Percentiles rank a stretch among this genome's conserved stretches.
These are phyloP conservation scores for Drosophila micromelanica DNA, from an alignment of 1,140 invertebrate species.

Conservation along the genomic window DNA sequence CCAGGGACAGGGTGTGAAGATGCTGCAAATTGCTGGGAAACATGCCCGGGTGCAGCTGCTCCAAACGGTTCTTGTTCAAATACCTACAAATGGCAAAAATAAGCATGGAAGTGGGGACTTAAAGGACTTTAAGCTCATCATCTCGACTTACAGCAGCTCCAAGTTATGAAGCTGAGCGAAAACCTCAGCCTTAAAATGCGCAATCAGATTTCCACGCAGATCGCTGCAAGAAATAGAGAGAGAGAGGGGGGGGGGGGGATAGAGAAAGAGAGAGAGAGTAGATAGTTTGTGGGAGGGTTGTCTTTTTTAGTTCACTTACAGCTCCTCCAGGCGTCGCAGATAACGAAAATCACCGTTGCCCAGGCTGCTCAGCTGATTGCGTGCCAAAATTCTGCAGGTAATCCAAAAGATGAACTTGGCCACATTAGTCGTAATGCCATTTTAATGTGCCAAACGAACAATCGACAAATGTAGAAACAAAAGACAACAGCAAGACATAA, in stretches of 20 bases:
- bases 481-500: slow-evolving; percentile 39
- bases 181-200: slow-evolving; percentile 61
- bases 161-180: slow-evolving; percentile 73
- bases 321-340: slow-evolving; percentile 75
- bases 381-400: slow-evolving; percentile 74
- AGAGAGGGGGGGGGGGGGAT: no score
- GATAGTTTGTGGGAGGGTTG: no score
- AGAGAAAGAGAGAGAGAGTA: no score
- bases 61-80: slow-evolving; percentile 71
- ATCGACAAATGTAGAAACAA: slow-evolving; percentile 21
- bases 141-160: slow-evolving; percentile 83
- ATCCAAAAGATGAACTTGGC: slow-evolving; percentile 14
- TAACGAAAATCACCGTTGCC: slow-evolving; percentile 66
- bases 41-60: slow-evolving; percentile 51
- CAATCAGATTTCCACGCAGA: slow-evolving; percentile 83
- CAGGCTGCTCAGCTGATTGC: slow-evolving; percentile 72
- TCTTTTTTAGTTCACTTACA: slow-evolving; percentile 75
- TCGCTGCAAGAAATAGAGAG: slow-evolving; percentile 63
- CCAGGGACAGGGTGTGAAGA: slow-evolving; percentile 82
- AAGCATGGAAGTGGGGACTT: neutral
- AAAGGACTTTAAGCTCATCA: no score
- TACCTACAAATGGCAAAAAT: slow-evolving; percentile 41
- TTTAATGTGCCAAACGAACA: slow-evolving; percentile 61
- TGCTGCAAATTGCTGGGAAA: slow-evolving; percentile 64
- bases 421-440: slow-evolving; percentile 55